Conservation (phyloP, 2,888 invertebrate genomes). For the Eucriotettix oculatus region DNA sequence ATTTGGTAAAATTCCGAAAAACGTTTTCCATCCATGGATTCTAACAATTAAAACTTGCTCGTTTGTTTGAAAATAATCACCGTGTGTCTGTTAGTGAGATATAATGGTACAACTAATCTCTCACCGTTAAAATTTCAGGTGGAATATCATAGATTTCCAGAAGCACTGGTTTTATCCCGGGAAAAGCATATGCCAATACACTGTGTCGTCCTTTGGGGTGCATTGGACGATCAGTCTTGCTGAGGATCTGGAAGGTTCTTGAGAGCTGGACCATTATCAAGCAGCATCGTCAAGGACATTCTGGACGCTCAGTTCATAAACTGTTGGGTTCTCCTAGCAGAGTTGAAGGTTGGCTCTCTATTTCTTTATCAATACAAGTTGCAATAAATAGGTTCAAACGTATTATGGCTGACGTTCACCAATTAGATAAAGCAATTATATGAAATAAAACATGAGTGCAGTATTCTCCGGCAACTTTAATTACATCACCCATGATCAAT, state of each 20-base stretch:
- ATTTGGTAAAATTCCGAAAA: too few relatives aligned
- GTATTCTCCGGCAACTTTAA: too few relatives aligned
- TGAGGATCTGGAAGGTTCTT: slow-evolving; percentile 1
- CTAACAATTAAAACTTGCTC: background rate
- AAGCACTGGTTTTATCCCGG: background rate
- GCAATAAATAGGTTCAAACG: too few relatives aligned
- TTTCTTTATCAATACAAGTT: too few relatives aligned
- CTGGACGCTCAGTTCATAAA: background rate
- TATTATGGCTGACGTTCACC: too few relatives aligned
- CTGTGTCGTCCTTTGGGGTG: background rate
- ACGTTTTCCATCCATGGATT: too few relatives aligned
- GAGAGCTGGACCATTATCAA: background rate
- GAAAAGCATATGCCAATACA: background rate
- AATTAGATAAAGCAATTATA: too few relatives aligned
- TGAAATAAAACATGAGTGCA: too few relatives aligned
- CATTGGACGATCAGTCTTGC: background rate
- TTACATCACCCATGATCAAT: too few relatives aligned
- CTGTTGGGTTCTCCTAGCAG: background rate
- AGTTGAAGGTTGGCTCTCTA: background rate
- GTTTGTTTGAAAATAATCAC: background rate
- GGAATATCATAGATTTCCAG: background rate
- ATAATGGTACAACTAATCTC: background rate
- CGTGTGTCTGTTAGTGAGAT: background rate
- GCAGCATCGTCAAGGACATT: background rate
- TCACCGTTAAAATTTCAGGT: background rate